phyloP scores from a whole-genome alignment of 2,113 vertebrate species.

The Lethenteron reissneri region DNA sequence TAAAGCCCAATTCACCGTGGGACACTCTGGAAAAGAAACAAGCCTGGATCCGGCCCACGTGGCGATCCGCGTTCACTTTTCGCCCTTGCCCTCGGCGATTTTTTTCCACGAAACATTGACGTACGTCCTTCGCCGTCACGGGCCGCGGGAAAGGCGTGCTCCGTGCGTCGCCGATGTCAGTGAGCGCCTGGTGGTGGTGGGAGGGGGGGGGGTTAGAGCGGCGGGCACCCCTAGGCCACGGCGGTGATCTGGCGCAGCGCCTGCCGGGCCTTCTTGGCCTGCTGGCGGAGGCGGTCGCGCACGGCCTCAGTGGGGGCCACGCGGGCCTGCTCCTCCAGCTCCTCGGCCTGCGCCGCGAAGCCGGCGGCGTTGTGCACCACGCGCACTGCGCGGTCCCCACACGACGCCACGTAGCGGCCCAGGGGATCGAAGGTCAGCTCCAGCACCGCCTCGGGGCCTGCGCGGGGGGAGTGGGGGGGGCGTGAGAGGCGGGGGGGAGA shows the following conservation, averaged over 20 bases:
- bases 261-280: conserved; percentile 41
- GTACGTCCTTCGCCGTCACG: too few relatives aligned
- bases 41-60: too few relatives aligned
- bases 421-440: conserved; percentile 54
- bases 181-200: conserved; percentile 41
- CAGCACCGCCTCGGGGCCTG: conserved; percentile 18
- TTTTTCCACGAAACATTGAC: too few relatives aligned
- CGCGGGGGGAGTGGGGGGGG: background rate
- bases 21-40: too few relatives aligned
- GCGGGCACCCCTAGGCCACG: conserved; percentile 73
- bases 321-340: conserved; percentile 55
- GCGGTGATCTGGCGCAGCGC: conserved; percentile 20
- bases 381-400: conserved; percentile 46
- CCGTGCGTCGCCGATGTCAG: too few relatives aligned
- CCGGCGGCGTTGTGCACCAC: conserved; percentile 61
- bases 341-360: conserved; percentile 45
- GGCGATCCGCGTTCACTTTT: too few relatives aligned
- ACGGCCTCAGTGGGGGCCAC: conserved; percentile 42
- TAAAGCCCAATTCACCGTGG: too few relatives aligned
- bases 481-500: background rate
- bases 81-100: too few relatives aligned
- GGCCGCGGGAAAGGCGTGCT: too few relatives aligned
- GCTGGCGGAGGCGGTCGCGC: conserved; percentile 55
- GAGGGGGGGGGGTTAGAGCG: conserved; percentile 50
- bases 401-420: conserved; percentile 44